A percentile compares a stretch with the other conserved stretches of the same genome.
These are phyloP conservation scores for Trypoxylon attenuatum DNA, from an alignment of 2,888 invertebrate species.

Conservation along the genomic window DNA sequence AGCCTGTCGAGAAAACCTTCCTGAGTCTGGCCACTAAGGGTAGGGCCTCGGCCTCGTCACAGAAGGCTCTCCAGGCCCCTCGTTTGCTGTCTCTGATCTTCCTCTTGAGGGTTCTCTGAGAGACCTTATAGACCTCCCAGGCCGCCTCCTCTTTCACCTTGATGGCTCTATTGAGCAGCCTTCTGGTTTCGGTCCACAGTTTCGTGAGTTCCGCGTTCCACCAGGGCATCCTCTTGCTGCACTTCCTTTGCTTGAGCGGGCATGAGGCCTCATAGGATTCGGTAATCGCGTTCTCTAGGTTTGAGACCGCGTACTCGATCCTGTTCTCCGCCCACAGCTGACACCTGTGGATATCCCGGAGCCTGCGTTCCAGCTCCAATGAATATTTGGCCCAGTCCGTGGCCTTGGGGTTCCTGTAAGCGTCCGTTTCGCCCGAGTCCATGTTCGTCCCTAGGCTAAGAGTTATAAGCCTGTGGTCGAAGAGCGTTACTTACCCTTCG, in stretches of 20 bases:
- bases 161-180: neutral
- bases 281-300: no score
- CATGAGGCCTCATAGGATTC: no score
- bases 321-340: no score
- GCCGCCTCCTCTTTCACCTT: neutral
- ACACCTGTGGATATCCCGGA: no score
- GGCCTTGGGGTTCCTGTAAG: neutral
- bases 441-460: no score
- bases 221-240: neutral
- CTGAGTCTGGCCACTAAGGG: neutral
- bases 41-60: neutral
- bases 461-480: no score
- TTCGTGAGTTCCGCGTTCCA: neutral
- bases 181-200: neutral
- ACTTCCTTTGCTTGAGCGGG: neutral
- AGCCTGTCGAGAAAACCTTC: neutral
- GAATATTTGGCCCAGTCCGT: neutral
- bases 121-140: neutral
- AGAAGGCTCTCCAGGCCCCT: neutral
- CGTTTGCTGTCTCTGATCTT: no score
- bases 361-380: no score
- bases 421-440: neutral
- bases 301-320: no score
- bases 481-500: no score
- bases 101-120: neutral